Evolutionary conservation across 2,888 invertebrate species (phyloP).

Genomic region (Parnassius orleans): DNA sequence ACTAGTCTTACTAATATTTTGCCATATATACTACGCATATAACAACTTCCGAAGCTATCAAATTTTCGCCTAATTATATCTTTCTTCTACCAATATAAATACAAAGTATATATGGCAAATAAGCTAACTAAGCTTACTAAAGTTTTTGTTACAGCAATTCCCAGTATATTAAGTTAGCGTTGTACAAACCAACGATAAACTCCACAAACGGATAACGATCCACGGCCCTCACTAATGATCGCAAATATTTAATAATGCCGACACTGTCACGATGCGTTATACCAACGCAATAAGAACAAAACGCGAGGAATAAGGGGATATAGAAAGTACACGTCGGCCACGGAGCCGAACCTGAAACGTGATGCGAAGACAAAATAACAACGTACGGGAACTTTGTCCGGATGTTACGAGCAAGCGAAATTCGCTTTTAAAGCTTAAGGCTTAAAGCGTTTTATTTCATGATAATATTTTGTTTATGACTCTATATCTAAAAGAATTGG

Average conservation of each 20-base stretch:
- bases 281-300: slow-evolving; percentile 65
- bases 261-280: slow-evolving; percentile 55
- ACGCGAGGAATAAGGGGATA: slow-evolving; percentile 64
- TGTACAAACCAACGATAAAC: slow-evolving; percentile 13
- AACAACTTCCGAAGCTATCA: no score
- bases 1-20: no score
- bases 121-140: no score
- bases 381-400: slow-evolving; percentile 44
- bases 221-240: slow-evolving; percentile 43
- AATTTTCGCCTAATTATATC: no score
- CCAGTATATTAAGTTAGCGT: background rate
- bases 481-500: slow-evolving; percentile 49
- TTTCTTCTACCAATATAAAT: no score
- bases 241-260: slow-evolving; percentile 56
- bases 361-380: slow-evolving; percentile 60
- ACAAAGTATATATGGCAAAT: no score
- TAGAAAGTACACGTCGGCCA: slow-evolving; percentile 55
- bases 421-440: slow-evolving; percentile 37
- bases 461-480: slow-evolving; percentile 38
- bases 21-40: no score
- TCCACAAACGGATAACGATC: slow-evolving; percentile 25
- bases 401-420: slow-evolving; percentile 37
- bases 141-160: background rate
- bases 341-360: slow-evolving; percentile 65
- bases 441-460: slow-evolving; percentile 33